A percentile compares a stretch with the other conserved stretches of the same genome.
phyloP scores from a whole-genome alignment of 2,797 vertebrate species.

The Myripristis jacobus region DNA sequence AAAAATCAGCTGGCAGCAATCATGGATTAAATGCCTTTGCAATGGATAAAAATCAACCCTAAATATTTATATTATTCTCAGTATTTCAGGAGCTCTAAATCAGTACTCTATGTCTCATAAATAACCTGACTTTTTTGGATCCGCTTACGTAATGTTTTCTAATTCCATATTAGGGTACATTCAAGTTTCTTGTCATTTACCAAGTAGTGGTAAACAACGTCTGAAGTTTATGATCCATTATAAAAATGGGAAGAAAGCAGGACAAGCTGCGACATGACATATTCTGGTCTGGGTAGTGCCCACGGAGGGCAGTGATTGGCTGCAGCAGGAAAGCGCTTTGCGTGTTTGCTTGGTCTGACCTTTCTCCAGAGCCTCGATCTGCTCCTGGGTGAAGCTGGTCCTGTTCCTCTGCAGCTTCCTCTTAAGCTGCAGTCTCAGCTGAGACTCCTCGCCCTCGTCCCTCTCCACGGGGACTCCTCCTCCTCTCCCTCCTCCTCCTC shows the following conservation, averaged over 20 bases:
- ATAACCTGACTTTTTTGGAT: background rate
- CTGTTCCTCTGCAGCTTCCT: slow-evolving; percentile 90
- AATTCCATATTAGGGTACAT: background rate
- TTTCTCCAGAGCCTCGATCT: slow-evolving; percentile 92
- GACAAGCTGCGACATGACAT: slow-evolving; percentile 59
- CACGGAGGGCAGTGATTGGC: slow-evolving; percentile 54
- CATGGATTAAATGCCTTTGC: background rate
- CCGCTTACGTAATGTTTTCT: background rate
- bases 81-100: background rate
- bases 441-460: slow-evolving; percentile 83
- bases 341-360: slow-evolving; percentile 77
- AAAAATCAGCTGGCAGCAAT: background rate
- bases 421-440: slow-evolving; percentile 90
- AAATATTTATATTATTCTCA: slow-evolving; percentile 3
- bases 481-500: slow-evolving; percentile 51
- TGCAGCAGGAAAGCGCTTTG: slow-evolving; percentile 45
- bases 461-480: slow-evolving; percentile 78
- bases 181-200: slow-evolving; percentile 2
- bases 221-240: slow-evolving; percentile 31
- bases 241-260: slow-evolving; percentile 45
- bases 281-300: slow-evolving; percentile 18
- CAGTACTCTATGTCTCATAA: background rate
- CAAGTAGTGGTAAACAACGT: slow-evolving; percentile 33
- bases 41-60: background rate
- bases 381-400: slow-evolving; percentile 90